Evolutionary conservation across 2,888 invertebrate species (phyloP), one percentile per base, ranked within the genome.

Genomic region (Papilio elwesi): DNA sequence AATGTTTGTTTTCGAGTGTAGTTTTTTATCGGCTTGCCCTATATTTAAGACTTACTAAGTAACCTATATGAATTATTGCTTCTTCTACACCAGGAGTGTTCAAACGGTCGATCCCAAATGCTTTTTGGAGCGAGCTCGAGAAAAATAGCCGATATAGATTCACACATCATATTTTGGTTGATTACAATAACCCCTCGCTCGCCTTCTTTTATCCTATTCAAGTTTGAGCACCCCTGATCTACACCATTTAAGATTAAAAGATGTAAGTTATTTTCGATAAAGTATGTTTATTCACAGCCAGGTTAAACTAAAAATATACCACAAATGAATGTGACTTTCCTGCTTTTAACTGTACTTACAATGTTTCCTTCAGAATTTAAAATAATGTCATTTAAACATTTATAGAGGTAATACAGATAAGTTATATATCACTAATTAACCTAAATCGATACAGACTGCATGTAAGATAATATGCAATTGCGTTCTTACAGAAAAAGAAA

Each of bases 281-380:
- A 0, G 13, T 8, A 9, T 15, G 6, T 52, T 52, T 15, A 52
- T 52, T 52, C 8, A 43, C 38, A 43, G 38, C 59, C 59, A 43
- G 43, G 59, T 15, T 59, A 59, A 43, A 59, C 15, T 5, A 59
- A 59, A 43, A 8, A 43, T n/a, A 43, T 2, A 11, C 6, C 59
- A 15, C n/a, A 43, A 43, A 7, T 38, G n/a, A 59, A 59, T 59
- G 43, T 38, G n/a, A 59, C n/a, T 59, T 43, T 43, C 59, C 59
- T 59, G 57, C 38, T 38, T 11, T 59, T 38, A 38, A 59, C 36
- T 7, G 7, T 7, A 59, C 38, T 59, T 59, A 8, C 8, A 59
- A 8, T 59, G 43, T 59, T 59, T 43, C 59, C 4, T 59, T 59
- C 1, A 43, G n/a, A 10, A 15, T 59, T 52, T 15, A 15, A 15